Evolutionary conservation across 2,113 vertebrate genomes (phyloP).

Genomic region (Ascaphus truei): DNA sequence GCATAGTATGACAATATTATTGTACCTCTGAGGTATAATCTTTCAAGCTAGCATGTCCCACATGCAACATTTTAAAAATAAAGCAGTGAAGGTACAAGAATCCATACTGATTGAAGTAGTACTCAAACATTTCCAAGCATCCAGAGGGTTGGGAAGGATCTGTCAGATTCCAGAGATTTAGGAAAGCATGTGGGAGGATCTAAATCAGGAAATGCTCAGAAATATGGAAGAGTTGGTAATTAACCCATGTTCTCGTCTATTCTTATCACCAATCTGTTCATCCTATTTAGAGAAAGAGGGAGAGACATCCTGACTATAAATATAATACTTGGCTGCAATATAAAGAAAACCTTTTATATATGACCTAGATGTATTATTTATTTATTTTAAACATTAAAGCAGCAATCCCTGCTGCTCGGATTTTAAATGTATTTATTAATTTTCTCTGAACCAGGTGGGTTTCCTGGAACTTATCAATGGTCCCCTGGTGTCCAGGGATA

Average conservation of each 20-base stretch:
- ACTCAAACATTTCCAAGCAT: conserved; percentile 58
- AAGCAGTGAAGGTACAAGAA: conserved; percentile 52
- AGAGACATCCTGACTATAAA: conserved; percentile 4
- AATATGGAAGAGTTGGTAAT: conserved; percentile 57
- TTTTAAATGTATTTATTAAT: too few relatives aligned
- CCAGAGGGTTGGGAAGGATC: conserved; percentile 60
- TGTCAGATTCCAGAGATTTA: conserved; percentile 55
- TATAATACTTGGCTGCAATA: background rate
- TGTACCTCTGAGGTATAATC: too few relatives aligned
- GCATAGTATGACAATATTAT: too few relatives aligned
- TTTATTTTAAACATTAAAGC: background rate
- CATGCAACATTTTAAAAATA: conserved; percentile 57
- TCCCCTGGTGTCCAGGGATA: too few relatives aligned
- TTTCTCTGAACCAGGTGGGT: too few relatives aligned
- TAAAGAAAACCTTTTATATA: background rate
- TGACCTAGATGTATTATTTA: background rate
- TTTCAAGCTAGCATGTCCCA: too few relatives aligned
- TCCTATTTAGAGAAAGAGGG: conserved; percentile 10
- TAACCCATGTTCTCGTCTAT: conserved; percentile 12
- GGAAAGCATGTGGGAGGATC: conserved; percentile 46
- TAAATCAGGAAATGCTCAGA: conserved; percentile 56
- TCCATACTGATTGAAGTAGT: conserved; percentile 43
- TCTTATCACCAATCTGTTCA: conserved; percentile 24
- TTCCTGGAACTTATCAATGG: too few relatives aligned
- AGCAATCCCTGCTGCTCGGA: too few relatives aligned